phyloP scores from a whole-genome alignment of 2,797 vertebrate genomes.

The Nothura maculosa region DNA sequence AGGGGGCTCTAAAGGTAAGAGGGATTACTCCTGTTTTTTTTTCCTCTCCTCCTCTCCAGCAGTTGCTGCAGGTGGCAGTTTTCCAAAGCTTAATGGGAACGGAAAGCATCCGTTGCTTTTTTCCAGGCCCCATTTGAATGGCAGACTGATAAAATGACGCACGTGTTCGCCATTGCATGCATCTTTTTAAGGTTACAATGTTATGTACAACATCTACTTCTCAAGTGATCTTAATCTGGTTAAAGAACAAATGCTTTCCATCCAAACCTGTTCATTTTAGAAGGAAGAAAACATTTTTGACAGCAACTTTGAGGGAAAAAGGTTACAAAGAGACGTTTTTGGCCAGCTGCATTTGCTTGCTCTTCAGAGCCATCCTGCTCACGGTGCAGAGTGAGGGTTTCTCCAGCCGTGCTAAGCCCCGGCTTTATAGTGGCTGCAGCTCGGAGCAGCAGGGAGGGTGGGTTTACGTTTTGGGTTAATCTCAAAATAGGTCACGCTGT shows the following conservation, averaged over 20 bases:
- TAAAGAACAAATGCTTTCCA: not conserved
- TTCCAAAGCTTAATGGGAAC: not conserved
- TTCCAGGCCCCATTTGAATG: not conserved
- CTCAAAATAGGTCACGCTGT: conserved; percentile 22
- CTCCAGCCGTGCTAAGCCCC: not conserved
- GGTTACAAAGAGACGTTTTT: not conserved
- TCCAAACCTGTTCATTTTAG: not conserved
- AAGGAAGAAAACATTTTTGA: not conserved
- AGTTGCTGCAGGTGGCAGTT: not conserved
- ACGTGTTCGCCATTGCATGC: not conserved
- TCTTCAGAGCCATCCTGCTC: not conserved
- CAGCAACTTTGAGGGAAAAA: not conserved
- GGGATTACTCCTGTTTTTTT: not conserved
- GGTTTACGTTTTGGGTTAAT: not conserved
- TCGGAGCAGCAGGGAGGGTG: not conserved
- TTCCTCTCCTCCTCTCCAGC: not conserved
- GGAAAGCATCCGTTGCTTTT: not conserved
- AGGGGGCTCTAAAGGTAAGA: not conserved
- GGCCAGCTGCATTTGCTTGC: not conserved
- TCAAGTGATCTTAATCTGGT: not conserved
- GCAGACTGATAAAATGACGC: not conserved
- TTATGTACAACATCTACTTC: not conserved
- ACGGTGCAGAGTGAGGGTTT: not conserved
- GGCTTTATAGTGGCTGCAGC: not conserved
- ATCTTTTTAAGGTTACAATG: not conserved